phyloP scores from a whole-genome alignment of 2,797 vertebrate species.

The Margarornis squamiger region DNA sequence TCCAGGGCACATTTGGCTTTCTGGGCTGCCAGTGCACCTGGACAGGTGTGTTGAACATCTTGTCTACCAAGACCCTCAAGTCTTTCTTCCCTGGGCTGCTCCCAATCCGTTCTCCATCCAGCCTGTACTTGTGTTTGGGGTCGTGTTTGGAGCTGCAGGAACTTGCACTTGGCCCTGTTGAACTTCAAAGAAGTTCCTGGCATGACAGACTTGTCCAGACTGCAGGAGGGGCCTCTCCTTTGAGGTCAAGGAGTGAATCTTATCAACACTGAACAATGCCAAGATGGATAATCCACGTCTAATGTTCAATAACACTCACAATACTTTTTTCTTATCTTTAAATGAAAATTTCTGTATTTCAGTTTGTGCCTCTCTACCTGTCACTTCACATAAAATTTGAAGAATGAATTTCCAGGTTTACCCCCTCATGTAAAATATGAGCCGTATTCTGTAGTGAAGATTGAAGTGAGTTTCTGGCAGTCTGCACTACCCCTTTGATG shows the following conservation, averaged over 20 bases:
- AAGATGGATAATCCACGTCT: background rate
- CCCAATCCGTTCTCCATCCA: background rate
- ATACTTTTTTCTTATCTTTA: background rate
- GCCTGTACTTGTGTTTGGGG: background rate
- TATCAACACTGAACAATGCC: background rate
- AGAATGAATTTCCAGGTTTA: background rate
- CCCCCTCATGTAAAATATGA: background rate
- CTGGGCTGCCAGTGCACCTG: background rate
- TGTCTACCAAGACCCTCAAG: background rate
- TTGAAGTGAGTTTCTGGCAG: background rate
- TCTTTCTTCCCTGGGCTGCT: background rate
- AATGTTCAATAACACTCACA: background rate
- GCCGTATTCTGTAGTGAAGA: background rate
- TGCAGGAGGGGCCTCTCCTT: background rate
- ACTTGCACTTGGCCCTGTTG: background rate
- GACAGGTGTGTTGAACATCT: background rate
- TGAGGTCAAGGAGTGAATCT: background rate
- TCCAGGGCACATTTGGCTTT: background rate
- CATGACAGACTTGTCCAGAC: background rate
- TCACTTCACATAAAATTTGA: background rate
- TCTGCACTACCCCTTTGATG: background rate
- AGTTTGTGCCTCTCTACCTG: background rate
- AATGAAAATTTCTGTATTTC: background rate
- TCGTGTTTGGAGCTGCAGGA: background rate
- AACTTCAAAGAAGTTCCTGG: background rate